A percentile compares a stretch with the other conserved stretches of the same genome.
phyloP scores from a whole-genome alignment of 2,113 vertebrate species.

The Pholis gunnellus region DNA sequence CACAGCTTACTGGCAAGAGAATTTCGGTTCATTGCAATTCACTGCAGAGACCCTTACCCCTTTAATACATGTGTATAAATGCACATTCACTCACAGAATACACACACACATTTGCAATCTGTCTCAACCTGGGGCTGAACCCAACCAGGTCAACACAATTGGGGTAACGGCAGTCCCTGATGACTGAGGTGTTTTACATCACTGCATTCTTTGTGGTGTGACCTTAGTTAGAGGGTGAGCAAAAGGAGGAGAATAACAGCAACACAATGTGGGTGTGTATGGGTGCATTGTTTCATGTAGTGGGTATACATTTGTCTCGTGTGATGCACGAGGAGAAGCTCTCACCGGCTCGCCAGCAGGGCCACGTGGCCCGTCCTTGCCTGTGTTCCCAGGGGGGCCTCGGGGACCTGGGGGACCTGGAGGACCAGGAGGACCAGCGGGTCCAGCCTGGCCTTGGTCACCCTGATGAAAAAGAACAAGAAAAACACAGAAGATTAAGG shows the following conservation, averaged over 20 bases:
- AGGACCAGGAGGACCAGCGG: slow-evolving; percentile 89
- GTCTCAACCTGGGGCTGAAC: slow-evolving; percentile 30
- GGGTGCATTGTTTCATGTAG: background rate
- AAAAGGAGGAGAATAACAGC: background rate
- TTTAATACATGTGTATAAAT: slow-evolving; percentile 25
- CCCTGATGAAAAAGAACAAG: slow-evolving; percentile 82
- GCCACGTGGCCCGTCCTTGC: slow-evolving; percentile 93
- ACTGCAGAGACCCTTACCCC: slow-evolving; percentile 37
- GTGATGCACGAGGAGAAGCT: slow-evolving; percentile 9
- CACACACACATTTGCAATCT: slow-evolving; percentile 20
- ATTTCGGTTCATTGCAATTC: slow-evolving; percentile 53
- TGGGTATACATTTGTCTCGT: background rate
- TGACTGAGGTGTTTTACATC: slow-evolving; percentile 47
- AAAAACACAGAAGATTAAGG: background rate
- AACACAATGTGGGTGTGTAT: background rate
- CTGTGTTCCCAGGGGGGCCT: slow-evolving; percentile 94
- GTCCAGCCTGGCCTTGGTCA: slow-evolving; percentile 92
- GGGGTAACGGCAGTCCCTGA: slow-evolving; percentile 26
- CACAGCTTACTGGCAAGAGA: slow-evolving; percentile 61
- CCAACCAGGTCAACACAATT: slow-evolving; percentile 19
- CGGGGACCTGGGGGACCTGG: slow-evolving; percentile 91
- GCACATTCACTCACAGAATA: slow-evolving; percentile 19
- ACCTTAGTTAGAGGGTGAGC: slow-evolving; percentile 18
- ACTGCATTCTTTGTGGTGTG: slow-evolving; percentile 36
- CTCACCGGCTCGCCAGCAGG: slow-evolving; percentile 89